A percentile compares a stretch with the other conserved stretches of the same genome.
Conservation (phyloP, 1,140 invertebrate species). For the Rhagoletis zephyria region DNA sequence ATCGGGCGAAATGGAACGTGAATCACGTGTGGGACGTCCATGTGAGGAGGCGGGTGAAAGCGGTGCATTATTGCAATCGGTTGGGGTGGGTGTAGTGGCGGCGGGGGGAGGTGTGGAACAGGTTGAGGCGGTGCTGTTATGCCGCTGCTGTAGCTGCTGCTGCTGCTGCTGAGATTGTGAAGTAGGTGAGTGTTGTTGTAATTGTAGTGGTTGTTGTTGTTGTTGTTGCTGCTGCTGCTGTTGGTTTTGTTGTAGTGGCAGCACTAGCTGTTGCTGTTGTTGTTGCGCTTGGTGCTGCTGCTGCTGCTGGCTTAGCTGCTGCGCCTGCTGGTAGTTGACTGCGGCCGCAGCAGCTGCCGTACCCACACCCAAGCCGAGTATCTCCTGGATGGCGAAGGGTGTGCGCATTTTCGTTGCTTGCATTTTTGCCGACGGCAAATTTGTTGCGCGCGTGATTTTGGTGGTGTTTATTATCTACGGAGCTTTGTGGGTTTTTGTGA, state of each 20-base stretch:
- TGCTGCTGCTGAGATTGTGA: background rate
- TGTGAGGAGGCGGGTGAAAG: slow-evolving; percentile 58
- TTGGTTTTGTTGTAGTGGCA: slow-evolving; percentile 63
- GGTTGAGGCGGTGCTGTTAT: slow-evolving; percentile 63
- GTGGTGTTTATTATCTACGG: no score
- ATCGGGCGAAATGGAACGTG: slow-evolving; percentile 69
- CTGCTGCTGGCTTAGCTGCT: slow-evolving; percentile 59
- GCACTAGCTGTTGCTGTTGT: slow-evolving; percentile 59
- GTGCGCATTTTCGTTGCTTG: slow-evolving; percentile 77
- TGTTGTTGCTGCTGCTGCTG: slow-evolving; percentile 61
- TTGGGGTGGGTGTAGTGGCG: slow-evolving; percentile 59
- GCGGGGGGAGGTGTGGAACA: slow-evolving; percentile 64
- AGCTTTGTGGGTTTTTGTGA: no score
- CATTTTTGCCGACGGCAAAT: slow-evolving; percentile 63
- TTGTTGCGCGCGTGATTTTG: slow-evolving; percentile 30
- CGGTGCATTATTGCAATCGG: slow-evolving; percentile 57
- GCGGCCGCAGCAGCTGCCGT: slow-evolving; percentile 65
- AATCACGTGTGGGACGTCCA: slow-evolving; percentile 60
- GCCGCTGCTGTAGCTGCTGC: slow-evolving; percentile 61
- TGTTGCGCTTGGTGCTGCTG: slow-evolving; percentile 59
- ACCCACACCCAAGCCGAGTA: slow-evolving; percentile 84
- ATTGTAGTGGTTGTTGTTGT: slow-evolving; percentile 56
- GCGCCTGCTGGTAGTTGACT: slow-evolving; percentile 63
- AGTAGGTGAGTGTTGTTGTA: slow-evolving; percentile 45
- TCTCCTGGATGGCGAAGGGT: slow-evolving; percentile 92